A percentile compares a stretch with the other conserved stretches of the same genome.
These are phyloP conservation scores for Hipparchia sbordonii DNA, from an alignment of 2,888 invertebrate genomes.

Conservation along the genomic window DNA sequence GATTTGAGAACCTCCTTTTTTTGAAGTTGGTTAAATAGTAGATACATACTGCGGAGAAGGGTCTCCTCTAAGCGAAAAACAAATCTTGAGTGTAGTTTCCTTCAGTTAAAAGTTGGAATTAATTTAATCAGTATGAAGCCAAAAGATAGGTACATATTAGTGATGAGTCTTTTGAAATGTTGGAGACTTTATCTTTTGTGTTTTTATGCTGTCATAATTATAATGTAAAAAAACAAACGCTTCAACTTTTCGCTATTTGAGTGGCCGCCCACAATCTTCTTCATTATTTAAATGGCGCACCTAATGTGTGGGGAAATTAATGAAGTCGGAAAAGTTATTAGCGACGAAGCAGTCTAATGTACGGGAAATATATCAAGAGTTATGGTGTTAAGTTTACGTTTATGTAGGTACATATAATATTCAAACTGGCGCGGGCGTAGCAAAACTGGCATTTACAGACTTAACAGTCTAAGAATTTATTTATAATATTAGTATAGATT, in stretches of 20 bases:
- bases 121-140: no score
- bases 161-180: no score
- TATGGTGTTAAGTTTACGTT: conserved; percentile 16
- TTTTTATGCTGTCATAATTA: no score
- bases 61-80: no score
- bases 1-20: no score
- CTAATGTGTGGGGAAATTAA: conserved; percentile 76
- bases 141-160: no score
- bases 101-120: no score
- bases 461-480: neutral
- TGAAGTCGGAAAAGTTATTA: conserved; percentile 66
- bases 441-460: neutral
- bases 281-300: conserved; percentile 70
- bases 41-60: no score
- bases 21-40: no score
- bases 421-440: neutral
- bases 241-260: neutral
- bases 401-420: neutral
- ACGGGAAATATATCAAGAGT: conserved; percentile 27
- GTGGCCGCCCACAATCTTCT: conserved; percentile 52
- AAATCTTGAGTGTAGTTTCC: no score
- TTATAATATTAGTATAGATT: no score
- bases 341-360: conserved; percentile 46
- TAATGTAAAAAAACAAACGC: neutral
- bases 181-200: no score